Percentiles rank a stretch among this genome's conserved stretches.
These are phyloP conservation scores for Malthinus flaveolus DNA, from an alignment of 2,888 invertebrate species.

Conservation along the genomic window DNA sequence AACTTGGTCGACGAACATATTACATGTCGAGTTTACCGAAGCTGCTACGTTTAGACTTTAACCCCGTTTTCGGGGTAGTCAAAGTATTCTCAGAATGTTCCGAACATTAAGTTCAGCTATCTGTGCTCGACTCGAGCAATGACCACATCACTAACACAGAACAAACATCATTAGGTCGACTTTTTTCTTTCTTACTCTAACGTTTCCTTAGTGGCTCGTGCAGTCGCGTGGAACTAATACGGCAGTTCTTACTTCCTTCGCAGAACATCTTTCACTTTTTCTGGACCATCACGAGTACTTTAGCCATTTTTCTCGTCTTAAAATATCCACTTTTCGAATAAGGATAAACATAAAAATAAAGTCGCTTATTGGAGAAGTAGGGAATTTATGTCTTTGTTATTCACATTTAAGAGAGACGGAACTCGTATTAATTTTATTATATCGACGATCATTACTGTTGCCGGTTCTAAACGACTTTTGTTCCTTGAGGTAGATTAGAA, in stretches of 20 bases:
- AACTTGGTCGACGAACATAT: slow-evolving; percentile 1
- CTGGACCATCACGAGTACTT: slow-evolving; percentile 17
- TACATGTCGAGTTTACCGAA: neutral
- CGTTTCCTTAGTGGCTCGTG: slow-evolving; percentile 22
- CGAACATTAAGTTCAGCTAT: slow-evolving; percentile 28
- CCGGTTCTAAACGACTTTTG: slow-evolving; percentile 7
- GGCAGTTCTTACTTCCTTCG: slow-evolving; percentile 22
- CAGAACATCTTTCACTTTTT: slow-evolving; percentile 29
- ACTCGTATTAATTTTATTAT: slow-evolving; percentile 10
- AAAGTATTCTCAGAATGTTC: slow-evolving; percentile 26
- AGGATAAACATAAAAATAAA: slow-evolving; percentile 7
- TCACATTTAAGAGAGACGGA: slow-evolving; percentile 8
- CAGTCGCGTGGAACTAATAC: slow-evolving; percentile 28
- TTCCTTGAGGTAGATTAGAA: neutral
- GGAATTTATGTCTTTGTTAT: slow-evolving; percentile 19
- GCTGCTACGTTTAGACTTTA: slow-evolving; percentile 9
- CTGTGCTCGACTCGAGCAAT: slow-evolving; percentile 26
- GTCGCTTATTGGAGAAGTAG: slow-evolving; percentile 6
- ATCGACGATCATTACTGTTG: slow-evolving; percentile 5
- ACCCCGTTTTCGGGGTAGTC: slow-evolving; percentile 19
- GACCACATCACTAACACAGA: slow-evolving; percentile 33
- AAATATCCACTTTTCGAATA: slow-evolving; percentile 4
- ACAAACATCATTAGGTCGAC: slow-evolving; percentile 35
- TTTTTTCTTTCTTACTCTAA: slow-evolving; percentile 27
- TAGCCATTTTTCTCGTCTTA: slow-evolving; percentile 8